Conservation (phyloP, 2,113 vertebrate genomes). For the Pelmatolapia mariae region DNA sequence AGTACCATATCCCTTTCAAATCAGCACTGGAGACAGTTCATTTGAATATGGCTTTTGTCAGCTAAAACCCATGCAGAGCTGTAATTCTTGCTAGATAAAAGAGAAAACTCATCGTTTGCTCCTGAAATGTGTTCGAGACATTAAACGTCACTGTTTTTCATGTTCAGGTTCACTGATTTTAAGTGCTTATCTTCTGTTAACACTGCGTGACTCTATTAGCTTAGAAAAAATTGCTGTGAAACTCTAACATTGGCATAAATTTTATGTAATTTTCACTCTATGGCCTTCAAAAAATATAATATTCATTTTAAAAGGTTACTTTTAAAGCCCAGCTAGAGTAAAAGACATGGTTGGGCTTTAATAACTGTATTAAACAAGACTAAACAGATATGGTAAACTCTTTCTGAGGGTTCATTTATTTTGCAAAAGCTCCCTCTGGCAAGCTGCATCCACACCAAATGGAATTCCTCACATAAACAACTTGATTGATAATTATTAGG, state of each 20-base stretch:
- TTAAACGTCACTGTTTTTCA: not conserved
- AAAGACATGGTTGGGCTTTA: not conserved
- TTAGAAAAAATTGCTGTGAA: not conserved
- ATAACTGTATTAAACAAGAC: not conserved
- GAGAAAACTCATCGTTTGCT: not conserved
- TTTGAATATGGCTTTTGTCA: conserved; percentile 1
- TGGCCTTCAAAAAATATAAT: not conserved
- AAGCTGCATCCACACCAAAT: not conserved
- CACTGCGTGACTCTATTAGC: not conserved
- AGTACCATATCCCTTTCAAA: not conserved
- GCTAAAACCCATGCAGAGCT: not conserved
- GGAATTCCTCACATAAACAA: not conserved
- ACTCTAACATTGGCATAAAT: not conserved
- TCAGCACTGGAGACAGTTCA: not conserved
- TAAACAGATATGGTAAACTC: not conserved
- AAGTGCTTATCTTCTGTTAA: not conserved
- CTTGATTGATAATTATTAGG: not conserved
- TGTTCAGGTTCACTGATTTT: not conserved
- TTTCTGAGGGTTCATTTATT: not conserved
- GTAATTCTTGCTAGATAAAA: not conserved
- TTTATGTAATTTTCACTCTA: not conserved
- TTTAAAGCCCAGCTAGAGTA: not conserved
- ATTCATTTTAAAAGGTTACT: not conserved
- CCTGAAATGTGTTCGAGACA: not conserved
- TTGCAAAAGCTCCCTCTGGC: not conserved